phyloP scores from a whole-genome alignment of 2,888 invertebrate species.

The Drosophila incognita region DNA sequence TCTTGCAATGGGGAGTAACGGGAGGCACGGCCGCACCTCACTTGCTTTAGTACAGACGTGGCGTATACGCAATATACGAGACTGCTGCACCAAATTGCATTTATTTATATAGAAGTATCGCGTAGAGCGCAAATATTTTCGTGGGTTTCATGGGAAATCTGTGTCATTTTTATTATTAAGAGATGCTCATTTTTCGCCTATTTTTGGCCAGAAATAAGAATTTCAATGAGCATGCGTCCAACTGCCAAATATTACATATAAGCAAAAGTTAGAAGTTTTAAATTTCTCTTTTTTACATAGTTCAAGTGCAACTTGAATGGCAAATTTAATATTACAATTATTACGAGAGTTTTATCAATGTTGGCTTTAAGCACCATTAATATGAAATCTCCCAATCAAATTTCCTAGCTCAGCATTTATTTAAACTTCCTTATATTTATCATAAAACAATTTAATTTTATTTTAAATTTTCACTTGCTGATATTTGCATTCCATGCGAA shows the following conservation, averaged over 20 bases:
- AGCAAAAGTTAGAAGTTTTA: slow-evolving; percentile 7
- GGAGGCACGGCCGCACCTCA: slow-evolving; percentile 18
- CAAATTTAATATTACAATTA: background rate
- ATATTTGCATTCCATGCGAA: background rate
- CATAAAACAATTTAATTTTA: background rate
- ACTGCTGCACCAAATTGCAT: slow-evolving; percentile 55
- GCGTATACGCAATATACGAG: slow-evolving; percentile 68
- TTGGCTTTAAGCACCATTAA: background rate
- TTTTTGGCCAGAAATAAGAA: slow-evolving; percentile 38
- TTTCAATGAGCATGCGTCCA: background rate
- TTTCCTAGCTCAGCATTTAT: background rate
- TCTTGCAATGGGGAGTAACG: background rate
- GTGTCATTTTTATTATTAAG: slow-evolving; percentile 80
- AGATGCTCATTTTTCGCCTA: slow-evolving; percentile 46
- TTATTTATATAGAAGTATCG: slow-evolving; percentile 33
- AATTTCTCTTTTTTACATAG: background rate
- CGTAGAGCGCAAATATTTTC: slow-evolving; percentile 33
- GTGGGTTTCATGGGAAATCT: slow-evolving; percentile 52
- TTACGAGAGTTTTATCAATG: background rate
- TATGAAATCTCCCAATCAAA: background rate
- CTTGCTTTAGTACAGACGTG: slow-evolving; percentile 51
- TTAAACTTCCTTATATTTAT: background rate
- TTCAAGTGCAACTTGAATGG: background rate
- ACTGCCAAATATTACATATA: slow-evolving; percentile 34
- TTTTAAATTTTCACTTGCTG: background rate